A percentile compares a stretch with the other conserved stretches of the same genome.
Conservation (phyloP, 1,140 invertebrate genomes). For the Himalopsyche phryganea region DNA sequence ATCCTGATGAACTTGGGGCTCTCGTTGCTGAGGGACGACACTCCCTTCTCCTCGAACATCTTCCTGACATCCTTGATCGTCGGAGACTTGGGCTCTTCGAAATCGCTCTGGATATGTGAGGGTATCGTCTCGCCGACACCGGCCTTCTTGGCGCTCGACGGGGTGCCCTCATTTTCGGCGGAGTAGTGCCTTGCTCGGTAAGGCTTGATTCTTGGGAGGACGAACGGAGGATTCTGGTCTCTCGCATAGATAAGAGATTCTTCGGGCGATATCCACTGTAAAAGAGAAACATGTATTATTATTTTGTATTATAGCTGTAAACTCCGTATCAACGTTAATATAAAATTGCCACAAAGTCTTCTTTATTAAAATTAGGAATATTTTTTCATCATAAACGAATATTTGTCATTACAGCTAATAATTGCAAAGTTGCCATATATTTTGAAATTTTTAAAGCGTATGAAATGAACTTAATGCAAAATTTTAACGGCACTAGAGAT, state of each 20-base stretch:
- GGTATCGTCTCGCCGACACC: not conserved
- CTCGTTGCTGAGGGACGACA: conserved; percentile 3
- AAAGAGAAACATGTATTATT: conserved; percentile 9
- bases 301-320: too few species aligned
- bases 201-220: conserved; percentile 46
- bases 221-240: conserved; percentile 44
- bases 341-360: too few species aligned
- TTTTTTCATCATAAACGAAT: too few species aligned
- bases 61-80: conserved; percentile 12
- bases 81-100: conserved; percentile 25
- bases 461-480: too few species aligned
- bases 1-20: conserved; percentile 6
- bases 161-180: conserved; percentile 32
- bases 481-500: too few species aligned
- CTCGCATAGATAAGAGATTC: conserved; percentile 45
- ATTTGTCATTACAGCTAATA: too few species aligned
- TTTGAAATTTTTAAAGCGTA: too few species aligned
- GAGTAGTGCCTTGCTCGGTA: conserved; percentile 27
- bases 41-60: conserved; percentile 24
- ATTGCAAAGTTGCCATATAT: too few species aligned
- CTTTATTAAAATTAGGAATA: too few species aligned
- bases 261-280: conserved; percentile 50
- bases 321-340: too few species aligned
- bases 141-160: conserved; percentile 23
- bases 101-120: conserved; percentile 31